Percentiles rank a stretch among this genome's conserved stretches.
phyloP scores from a whole-genome alignment of 2,888 invertebrate species.

The Lagria hirta region DNA sequence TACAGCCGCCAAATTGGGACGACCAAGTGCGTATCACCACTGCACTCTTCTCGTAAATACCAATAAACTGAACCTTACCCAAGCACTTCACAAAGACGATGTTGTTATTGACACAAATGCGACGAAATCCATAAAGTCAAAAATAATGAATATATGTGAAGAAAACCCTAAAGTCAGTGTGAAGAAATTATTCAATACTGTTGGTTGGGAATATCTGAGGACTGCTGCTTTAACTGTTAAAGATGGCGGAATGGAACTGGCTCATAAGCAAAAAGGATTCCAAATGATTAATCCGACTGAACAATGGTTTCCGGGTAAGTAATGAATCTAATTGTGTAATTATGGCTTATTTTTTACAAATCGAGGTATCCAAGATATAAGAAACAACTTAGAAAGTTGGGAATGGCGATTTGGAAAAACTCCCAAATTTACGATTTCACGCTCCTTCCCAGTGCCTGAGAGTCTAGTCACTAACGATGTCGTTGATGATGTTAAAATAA shows the following conservation, averaged over 20 bases:
- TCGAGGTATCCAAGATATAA: conserved; percentile 50
- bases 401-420: conserved; percentile 88
- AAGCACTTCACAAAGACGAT: conserved; percentile 73
- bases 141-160: conserved; percentile 81
- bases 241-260: conserved; percentile 72
- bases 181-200: conserved; percentile 71
- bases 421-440: conserved; percentile 77
- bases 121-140: conserved; percentile 78
- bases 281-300: conserved; percentile 84
- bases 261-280: conserved; percentile 79
- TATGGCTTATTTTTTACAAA: neutral
- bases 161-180: conserved; percentile 71
- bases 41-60: conserved; percentile 91
- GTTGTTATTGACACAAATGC: conserved; percentile 84
- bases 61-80: conserved; percentile 73
- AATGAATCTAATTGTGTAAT: neutral
- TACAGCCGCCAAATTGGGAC: conserved; percentile 89
- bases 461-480: conserved; percentile 55
- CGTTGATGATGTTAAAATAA: conserved; percentile 61
- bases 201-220: conserved; percentile 82
- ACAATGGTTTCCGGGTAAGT: conserved; percentile 71
- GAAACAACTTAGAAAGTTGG: conserved; percentile 73
- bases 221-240: conserved; percentile 67
- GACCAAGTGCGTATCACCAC: conserved; percentile 93
- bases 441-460: conserved; percentile 63